These are phyloP conservation scores for Gisinianus flammeolus DNA, from an alignment of 2,888 invertebrate genomes.

Conservation along the genomic window DNA sequence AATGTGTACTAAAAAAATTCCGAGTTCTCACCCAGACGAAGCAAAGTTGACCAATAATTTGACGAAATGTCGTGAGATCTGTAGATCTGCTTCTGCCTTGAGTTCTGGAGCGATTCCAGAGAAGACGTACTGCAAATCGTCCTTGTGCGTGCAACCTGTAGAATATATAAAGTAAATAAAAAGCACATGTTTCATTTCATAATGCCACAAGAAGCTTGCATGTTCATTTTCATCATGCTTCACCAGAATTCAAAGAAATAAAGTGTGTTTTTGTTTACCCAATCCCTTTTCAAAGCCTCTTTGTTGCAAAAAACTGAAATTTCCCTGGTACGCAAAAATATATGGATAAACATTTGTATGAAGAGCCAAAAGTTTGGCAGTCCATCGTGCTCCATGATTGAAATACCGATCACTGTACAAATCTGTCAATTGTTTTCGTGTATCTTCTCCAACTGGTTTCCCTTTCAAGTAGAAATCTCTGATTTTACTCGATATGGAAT, in stretches of 20 bases:
- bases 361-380: slow-evolving; percentile 34
- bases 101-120: slow-evolving; percentile 63
- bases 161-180: not conserved
- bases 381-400: slow-evolving; percentile 29
- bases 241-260: no score
- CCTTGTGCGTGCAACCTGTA: slow-evolving; percentile 65
- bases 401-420: slow-evolving; percentile 42
- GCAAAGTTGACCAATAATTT: slow-evolving; percentile 65
- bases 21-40: slow-evolving; percentile 64
- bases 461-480: slow-evolving; percentile 38
- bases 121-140: slow-evolving; percentile 66
- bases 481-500: slow-evolving; percentile 33
- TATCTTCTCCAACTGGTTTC: slow-evolving; percentile 21
- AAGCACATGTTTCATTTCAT: no score
- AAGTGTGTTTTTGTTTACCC: slow-evolving; percentile 18
- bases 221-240: no score
- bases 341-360: slow-evolving; percentile 30
- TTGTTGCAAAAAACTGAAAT: slow-evolving; percentile 62
- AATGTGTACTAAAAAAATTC: no score
- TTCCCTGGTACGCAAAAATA: slow-evolving; percentile 62
- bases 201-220: no score
- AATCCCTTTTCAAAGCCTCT: slow-evolving; percentile 31
- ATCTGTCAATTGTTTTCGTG: slow-evolving; percentile 32
- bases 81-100: slow-evolving; percentile 61
- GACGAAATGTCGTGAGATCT: slow-evolving; percentile 62